Evolutionary conservation across 2,888 invertebrate species (phyloP), one percentile per base, ranked within the genome.

Genomic region (Latheticus oryzae): DNA sequence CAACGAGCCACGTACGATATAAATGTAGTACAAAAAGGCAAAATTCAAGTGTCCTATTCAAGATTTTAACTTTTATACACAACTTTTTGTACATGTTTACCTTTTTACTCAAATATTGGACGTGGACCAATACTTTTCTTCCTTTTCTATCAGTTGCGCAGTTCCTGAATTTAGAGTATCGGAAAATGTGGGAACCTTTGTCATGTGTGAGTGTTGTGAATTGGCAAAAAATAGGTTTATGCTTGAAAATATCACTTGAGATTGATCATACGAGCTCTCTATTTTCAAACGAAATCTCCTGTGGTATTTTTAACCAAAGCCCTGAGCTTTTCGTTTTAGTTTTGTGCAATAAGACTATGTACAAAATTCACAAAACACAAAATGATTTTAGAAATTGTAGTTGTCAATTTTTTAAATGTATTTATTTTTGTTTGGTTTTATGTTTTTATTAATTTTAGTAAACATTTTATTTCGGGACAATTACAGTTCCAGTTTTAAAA

Each of bases 1-100:
- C 47, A 23, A 23, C 15, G 33, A 43, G 57, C 55, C 59, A 59
- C 59, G 54, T 59, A 55, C 54, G 50, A 54, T 59, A 35, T 45
- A 48, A 24, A 47, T 26, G 52, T 43, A 60, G 60, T 60, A 60
- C 60, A 61, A 61, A 61, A 53, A 52, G 53, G 60, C 57, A 48
- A 48, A 57, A 57, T 54, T 53, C 52, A 66, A 66, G 66, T 66
- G 66, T 63, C 66, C 65, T 64, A 63, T 63, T 65, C 43, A 58
- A 60, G 61, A 62, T 63, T 62, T 61, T 66, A 64, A 64, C 55
- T 64, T 66, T 66, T 66, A 65, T 66, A 66, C 40, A 65, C 65
- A 66, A 35, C 32, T 58, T 61, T 57, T 63, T 67, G 62, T 65
- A 58, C 62, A 65, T 62, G 23, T 43, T 12, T 52, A 58, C 61